phyloP scores from a whole-genome alignment of 2,888 invertebrate genomes.

The Choristoneura rosaceana region DNA sequence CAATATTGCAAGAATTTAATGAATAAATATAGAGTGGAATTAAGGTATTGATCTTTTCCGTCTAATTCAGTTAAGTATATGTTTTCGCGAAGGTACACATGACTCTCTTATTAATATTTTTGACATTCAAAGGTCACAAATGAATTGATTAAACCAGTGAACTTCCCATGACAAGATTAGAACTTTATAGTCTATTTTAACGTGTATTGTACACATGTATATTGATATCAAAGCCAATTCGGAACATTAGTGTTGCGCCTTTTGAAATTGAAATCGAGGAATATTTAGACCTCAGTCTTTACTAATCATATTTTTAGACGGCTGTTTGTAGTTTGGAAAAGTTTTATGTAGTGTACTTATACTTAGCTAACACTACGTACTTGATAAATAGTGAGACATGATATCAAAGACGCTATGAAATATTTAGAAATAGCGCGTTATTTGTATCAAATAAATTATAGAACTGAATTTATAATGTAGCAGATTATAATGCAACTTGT shows the following conservation, averaged over 20 bases:
- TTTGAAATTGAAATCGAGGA: neutral
- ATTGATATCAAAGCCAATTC: slow-evolving; percentile 19
- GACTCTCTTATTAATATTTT: slow-evolving; percentile 2
- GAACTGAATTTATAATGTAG: slow-evolving; percentile 27
- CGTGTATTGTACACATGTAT: neutral
- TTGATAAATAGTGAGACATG: slow-evolving; percentile 39
- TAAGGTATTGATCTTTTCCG: neutral
- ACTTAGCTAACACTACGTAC: slow-evolving; percentile 57
- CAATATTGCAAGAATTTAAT: neutral
- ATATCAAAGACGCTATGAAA: slow-evolving; percentile 66
- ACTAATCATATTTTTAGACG: slow-evolving; percentile 74
- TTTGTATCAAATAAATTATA: slow-evolving; percentile 22
- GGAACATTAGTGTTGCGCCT: slow-evolving; percentile 19
- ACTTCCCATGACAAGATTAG: slow-evolving; percentile 20
- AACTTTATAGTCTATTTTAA: neutral
- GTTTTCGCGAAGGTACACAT: slow-evolving; percentile 1
- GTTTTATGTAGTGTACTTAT: slow-evolving; percentile 56
- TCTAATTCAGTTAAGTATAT: neutral
- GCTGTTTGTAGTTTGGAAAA: slow-evolving; percentile 70
- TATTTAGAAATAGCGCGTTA: slow-evolving; percentile 51
- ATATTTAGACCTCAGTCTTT: slow-evolving; percentile 44
- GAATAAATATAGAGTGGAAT: neutral
- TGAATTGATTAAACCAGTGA: slow-evolving; percentile 14
- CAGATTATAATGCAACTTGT: slow-evolving; percentile 26
- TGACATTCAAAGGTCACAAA: slow-evolving; percentile 20